Percentiles rank a stretch among this genome's conserved stretches.
These are phyloP conservation scores for Gallinago media DNA, from an alignment of 2,113 vertebrate species.

Conservation along the genomic window DNA sequence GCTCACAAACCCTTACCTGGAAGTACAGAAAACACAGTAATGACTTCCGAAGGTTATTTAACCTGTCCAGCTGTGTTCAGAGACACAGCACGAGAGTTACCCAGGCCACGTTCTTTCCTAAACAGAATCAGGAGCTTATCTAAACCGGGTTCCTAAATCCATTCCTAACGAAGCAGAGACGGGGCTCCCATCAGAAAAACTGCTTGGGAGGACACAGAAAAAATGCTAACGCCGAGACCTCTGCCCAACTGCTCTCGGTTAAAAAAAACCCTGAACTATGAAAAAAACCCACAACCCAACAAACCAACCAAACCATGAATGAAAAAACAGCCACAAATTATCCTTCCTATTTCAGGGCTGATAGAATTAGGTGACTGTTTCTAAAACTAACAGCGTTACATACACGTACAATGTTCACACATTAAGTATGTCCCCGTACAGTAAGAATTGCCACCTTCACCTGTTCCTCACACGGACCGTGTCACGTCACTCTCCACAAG, in stretches of 20 bases:
- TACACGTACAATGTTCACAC: no score
- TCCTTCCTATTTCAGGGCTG: not conserved
- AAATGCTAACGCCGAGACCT: no score
- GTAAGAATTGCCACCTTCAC: not conserved
- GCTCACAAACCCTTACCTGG: not conserved
- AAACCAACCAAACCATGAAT: not conserved
- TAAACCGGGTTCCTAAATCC: accelerated
- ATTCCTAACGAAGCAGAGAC: not conserved
- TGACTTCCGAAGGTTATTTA: accelerated
- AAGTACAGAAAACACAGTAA: not conserved
- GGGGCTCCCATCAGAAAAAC: not conserved
- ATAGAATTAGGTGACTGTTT: not conserved
- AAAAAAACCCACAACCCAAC: no score
- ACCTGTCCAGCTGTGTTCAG: not conserved
- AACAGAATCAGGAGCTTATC: not conserved
- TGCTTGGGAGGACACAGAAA: not conserved
- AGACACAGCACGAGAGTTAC: not conserved
- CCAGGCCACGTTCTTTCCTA: not conserved
- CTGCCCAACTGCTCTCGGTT: no score
- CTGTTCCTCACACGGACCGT: not conserved
- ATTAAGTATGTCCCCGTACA: not conserved
- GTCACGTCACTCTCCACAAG: accelerated
- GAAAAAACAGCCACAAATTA: not conserved
- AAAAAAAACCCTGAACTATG: no score
- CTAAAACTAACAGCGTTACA: not conserved